Conservation (phyloP, 2,797 vertebrate genomes). For the Selene dorsalis region DNA sequence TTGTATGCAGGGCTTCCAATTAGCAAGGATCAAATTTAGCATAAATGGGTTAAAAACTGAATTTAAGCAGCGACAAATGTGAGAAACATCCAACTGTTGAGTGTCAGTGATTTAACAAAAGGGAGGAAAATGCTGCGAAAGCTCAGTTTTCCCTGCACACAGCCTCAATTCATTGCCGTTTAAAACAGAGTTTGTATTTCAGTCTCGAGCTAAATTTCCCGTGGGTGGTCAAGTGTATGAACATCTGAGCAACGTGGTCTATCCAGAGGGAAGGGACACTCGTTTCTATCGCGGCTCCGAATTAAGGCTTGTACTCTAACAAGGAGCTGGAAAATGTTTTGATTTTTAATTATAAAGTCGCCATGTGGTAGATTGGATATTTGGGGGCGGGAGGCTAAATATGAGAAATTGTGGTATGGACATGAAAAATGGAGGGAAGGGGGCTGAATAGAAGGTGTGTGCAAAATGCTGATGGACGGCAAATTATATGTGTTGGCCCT, state of each 20-base stretch:
- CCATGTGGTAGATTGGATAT: constrained; percentile 22
- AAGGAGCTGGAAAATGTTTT: constrained; percentile 10
- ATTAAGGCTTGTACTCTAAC: constrained; percentile 9
- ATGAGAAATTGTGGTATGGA: constrained; percentile 28
- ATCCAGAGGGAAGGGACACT: constrained; percentile 21
- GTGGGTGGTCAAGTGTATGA: constrained; percentile 25
- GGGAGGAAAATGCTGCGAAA: constrained; percentile 58
- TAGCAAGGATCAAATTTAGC: constrained; percentile 1
- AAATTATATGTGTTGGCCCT: constrained; percentile 25
- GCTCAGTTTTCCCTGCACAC: constrained; percentile 38
- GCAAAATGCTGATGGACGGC: constrained; percentile 8
- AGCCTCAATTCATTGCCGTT: constrained; percentile 56
- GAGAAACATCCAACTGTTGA: constrained; percentile 13
- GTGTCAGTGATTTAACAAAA: constrained; percentile 37
- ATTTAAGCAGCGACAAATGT: constrained; percentile 28
- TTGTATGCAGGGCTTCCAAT: constrained; percentile 15
- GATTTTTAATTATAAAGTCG: constrained; percentile 43
- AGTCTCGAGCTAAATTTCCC: constrained; percentile 49
- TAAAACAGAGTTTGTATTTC: constrained; percentile 62
- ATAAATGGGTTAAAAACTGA: constrained; percentile 17
- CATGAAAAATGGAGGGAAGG: not conserved
- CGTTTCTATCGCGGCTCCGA: not conserved
- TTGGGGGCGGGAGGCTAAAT: constrained; percentile 27
- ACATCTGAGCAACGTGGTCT: constrained; percentile 34
- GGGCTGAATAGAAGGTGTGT: not conserved